Evolutionary conservation across 2,888 invertebrate genomes (phyloP), one percentile per base, ranked within the genome.

Genomic region (Heliconius charithonia): DNA sequence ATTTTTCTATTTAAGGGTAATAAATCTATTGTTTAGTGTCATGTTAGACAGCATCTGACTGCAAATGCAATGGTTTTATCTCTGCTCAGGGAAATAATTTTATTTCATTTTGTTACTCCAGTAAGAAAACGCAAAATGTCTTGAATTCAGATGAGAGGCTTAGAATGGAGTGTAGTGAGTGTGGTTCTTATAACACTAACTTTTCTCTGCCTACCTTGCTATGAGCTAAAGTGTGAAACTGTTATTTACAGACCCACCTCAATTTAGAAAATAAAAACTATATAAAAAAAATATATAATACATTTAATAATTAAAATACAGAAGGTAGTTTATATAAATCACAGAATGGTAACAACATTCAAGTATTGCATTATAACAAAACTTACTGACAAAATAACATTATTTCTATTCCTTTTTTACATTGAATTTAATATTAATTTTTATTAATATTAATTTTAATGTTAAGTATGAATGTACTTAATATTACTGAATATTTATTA

Each of bases 241-340:
- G 56, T 56, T 59, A 59, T 59, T 59, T n/a, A 59, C n/a, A 59
- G n/a, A n/a, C 6, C 0, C 19, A 22, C 7, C 6, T 51, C 10
- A n/a, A 59, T 9, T 59, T 59, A 10, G n/a, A 32, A 66, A 67
- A 67, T n/a, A 41, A 69, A 69, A 69, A 45, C 25, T 25, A 41
- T 67, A 25, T 45, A 69, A 69, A 69, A 37, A 69, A 67, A n/a
- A n/a, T n/a, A 41, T 19, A 37, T 69, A 69, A 59, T 59, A n/a
- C 12, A 67, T 67, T 37, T 32, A 32, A 37, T 37, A 67, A n/a
- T 69, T 69, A n/a, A 25, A 25, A 45, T 69, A 41, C 25, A 45
- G 16, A 69, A n/a, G 37, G 13, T 37, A 67, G 65, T 22, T 32
- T 32, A 22, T 41, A 41, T 45, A 41, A 51, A 69, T 69, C 69